These are phyloP conservation scores for Centroberyx gerrardi DNA, from an alignment of 2,797 vertebrate genomes.

Conservation along the genomic window DNA sequence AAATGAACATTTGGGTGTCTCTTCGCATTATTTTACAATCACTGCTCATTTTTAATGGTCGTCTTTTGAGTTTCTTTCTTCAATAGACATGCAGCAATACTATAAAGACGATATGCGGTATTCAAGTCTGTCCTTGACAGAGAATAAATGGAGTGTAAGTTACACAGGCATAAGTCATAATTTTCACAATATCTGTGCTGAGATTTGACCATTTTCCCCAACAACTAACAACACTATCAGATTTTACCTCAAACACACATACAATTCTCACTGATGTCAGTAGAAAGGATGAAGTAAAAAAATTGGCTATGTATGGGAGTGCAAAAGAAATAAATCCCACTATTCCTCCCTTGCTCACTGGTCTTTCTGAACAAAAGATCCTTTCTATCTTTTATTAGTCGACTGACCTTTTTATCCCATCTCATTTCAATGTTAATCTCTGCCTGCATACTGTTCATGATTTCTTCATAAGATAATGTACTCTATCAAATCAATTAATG, in stretches of 20 bases:
- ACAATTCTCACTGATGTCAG: no score
- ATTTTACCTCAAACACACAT: not conserved
- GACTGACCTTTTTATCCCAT: not conserved
- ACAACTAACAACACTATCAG: not conserved
- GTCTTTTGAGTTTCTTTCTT: not conserved
- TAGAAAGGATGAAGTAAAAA: no score
- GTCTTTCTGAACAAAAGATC: not conserved
- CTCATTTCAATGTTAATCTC: not conserved
- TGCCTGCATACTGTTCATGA: not conserved
- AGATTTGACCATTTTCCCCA: not conserved
- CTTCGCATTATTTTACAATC: not conserved
- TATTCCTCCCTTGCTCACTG: not conserved
- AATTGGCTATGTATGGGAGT: no score
- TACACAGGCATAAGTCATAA: not conserved
- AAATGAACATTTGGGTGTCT: constrained; percentile 1
- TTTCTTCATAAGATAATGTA: not conserved
- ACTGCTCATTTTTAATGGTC: not conserved
- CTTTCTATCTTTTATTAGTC: not conserved
- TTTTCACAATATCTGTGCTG: not conserved
- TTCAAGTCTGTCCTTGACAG: not conserved
- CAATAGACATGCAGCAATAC: not conserved
- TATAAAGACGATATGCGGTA: not conserved
- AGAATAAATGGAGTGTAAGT: not conserved
- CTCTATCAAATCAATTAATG: constrained; percentile 29
- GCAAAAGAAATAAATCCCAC: not conserved